Evolutionary conservation across 2,797 vertebrate genomes (phyloP), one percentile per base, ranked within the genome.

Genomic region (Neostethus bicornis): DNA sequence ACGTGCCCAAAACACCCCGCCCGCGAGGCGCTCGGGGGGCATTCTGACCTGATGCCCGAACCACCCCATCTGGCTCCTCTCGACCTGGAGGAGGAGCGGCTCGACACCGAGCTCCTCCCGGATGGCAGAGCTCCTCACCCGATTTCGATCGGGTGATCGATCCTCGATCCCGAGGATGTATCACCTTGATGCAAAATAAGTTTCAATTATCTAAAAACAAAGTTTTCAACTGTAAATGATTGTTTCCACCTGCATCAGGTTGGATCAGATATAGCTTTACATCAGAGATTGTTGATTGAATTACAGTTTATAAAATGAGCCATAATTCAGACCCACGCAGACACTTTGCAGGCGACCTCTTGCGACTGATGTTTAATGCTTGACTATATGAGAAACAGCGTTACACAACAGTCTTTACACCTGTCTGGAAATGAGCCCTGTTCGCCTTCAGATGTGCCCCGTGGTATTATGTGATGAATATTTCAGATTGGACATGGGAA

Each of bases 271-370:
- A 25, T 29, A 17, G 45, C 68, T 43, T 4, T 46, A 55, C 53
- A 57, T 3, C 50, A 31, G 24, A 24, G 28, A 46, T 41, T 79
- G 61, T 75, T 66, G 54, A 34, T 34, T 34, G 75, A 75, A 56
- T 84, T 77, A 56, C 17, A 64, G 64, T 47, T 46, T 57, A 45
- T 62, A 63, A 77, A 75, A 66, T 61, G 10, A 64, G 48, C 46
- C 20, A 7, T 51, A 67, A 77, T 51, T 73, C 75, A 55, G 44
- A 47, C 48, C 69, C 54, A 52, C 42, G 7, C 60, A 70, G 70
- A 73, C 28, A 61, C 28, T 52, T 43, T 44, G 55, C 28, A 1
- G 52, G 45, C 70, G 68, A 71, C 75, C 72, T 58, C 45, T 16
- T 1, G 43, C 25, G 45, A 53, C 71, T 67, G 66, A 70, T 51